A percentile compares a stretch with the other conserved stretches of the same genome.
Conservation (phyloP, 2,888 invertebrate genomes). For the Tachina fera region DNA sequence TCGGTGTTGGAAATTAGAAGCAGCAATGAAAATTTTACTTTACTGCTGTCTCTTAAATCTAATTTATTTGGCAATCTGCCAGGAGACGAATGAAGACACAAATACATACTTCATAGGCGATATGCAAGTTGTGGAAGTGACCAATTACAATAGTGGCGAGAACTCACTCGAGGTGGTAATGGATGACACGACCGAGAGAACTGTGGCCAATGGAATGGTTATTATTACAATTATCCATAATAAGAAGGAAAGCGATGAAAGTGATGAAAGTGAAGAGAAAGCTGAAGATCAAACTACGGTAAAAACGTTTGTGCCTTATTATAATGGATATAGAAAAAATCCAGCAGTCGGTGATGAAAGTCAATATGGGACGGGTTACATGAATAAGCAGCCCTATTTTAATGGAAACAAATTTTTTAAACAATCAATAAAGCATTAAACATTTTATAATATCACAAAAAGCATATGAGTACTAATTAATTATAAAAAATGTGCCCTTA, state of each 20-base stretch:
- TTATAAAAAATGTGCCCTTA: no score
- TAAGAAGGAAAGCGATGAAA: neutral
- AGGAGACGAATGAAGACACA: neutral
- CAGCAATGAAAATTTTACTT: conserved; percentile 5
- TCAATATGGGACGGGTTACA: no score
- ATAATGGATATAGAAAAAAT: no score
- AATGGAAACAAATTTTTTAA: no score
- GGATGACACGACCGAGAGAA: neutral
- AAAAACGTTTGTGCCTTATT: no score
- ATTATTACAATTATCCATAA: neutral
- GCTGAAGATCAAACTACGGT: neutral
- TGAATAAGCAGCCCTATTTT: no score
- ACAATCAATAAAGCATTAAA: no score
- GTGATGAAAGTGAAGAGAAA: neutral
- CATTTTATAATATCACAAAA: no score
- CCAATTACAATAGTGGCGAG: neutral
- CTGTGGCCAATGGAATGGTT: neutral
- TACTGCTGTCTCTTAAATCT: conserved; percentile 1
- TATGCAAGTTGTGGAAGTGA: neutral
- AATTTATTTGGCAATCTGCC: neutral
- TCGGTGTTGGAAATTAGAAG: neutral
- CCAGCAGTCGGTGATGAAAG: no score
- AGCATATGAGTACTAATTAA: no score
- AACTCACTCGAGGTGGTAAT: neutral
- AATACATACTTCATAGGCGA: neutral